A percentile compares a stretch with the other conserved stretches of the same genome.
phyloP scores from a whole-genome alignment of 2,888 invertebrate genomes.

The Napeogenes inachia region DNA sequence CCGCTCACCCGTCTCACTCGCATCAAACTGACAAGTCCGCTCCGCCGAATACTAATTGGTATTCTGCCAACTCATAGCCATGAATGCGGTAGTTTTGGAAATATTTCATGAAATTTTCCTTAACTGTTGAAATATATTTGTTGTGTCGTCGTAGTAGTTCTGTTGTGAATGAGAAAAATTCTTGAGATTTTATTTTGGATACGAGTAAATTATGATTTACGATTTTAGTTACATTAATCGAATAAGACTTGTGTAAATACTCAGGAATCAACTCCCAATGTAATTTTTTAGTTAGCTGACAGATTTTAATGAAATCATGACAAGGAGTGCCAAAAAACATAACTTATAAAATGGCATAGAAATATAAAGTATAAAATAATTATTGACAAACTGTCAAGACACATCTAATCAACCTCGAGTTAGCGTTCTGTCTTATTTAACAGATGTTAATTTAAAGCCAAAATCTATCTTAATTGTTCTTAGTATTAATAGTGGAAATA shows the following conservation, averaged over 20 bases:
- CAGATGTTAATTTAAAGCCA: slow-evolving; percentile 13
- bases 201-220: background rate
- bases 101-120: slow-evolving; percentile 25
- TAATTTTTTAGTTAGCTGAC: background rate
- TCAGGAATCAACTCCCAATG: slow-evolving; percentile 9
- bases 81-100: slow-evolving; percentile 35
- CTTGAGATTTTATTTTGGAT: slow-evolving; percentile 3
- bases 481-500: slow-evolving; percentile 31
- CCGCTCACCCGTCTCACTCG: slow-evolving; percentile 64
- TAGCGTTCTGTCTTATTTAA: background rate
- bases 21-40: slow-evolving; percentile 79
- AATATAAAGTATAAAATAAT: background rate
- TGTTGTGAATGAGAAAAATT: background rate
- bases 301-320: slow-evolving; percentile 6
- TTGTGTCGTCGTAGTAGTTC: slow-evolving; percentile 10
- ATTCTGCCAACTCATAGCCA: slow-evolving; percentile 86
- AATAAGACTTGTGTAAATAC: slow-evolving; percentile 17
- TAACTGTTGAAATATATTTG: slow-evolving; percentile 26
- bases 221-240: slow-evolving; percentile 5
- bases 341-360: background rate
- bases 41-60: slow-evolving; percentile 86
- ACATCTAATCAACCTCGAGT: background rate
- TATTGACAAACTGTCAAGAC: background rate
- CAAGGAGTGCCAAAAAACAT: slow-evolving; percentile 1
- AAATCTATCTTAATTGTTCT: slow-evolving; percentile 27